A percentile compares a stretch with the other conserved stretches of the same genome.
Conservation (phyloP, 2,113 vertebrate species). For the Cyanoderma ruficeps region DNA sequence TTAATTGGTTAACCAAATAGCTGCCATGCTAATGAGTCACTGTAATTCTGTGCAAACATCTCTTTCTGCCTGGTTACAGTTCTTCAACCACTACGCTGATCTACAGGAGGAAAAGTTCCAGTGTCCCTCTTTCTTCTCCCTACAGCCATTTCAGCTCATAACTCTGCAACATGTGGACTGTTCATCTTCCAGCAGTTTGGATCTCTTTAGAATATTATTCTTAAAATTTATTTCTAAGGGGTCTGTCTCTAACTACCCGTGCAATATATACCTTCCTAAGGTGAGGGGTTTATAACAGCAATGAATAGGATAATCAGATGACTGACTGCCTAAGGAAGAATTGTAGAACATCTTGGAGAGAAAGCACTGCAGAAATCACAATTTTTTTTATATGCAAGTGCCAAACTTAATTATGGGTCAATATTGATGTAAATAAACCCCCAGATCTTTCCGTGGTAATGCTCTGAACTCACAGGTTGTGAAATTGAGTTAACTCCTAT, state of each 20-base stretch:
- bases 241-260: background rate
- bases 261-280: background rate
- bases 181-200: background rate
- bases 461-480: background rate
- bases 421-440: background rate
- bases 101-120: background rate
- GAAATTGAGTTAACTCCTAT: background rate
- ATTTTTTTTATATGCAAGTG: background rate
- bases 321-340: background rate
- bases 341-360: background rate
- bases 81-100: background rate
- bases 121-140: background rate
- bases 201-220: background rate
- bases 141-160: background rate
- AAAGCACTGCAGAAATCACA: background rate
- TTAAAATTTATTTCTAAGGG: background rate
- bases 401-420: background rate
- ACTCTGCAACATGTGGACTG: background rate
- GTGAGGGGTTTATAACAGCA: background rate
- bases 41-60: background rate
- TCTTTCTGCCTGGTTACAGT: background rate
- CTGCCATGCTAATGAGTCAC: background rate
- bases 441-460: background rate
- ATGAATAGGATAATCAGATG: background rate
- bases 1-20: constrained; percentile 23